Percentiles rank a stretch among this genome's conserved stretches.
These are phyloP conservation scores for Nyctibius grandis DNA, from an alignment of 2,797 vertebrate species.

Conservation along the genomic window DNA sequence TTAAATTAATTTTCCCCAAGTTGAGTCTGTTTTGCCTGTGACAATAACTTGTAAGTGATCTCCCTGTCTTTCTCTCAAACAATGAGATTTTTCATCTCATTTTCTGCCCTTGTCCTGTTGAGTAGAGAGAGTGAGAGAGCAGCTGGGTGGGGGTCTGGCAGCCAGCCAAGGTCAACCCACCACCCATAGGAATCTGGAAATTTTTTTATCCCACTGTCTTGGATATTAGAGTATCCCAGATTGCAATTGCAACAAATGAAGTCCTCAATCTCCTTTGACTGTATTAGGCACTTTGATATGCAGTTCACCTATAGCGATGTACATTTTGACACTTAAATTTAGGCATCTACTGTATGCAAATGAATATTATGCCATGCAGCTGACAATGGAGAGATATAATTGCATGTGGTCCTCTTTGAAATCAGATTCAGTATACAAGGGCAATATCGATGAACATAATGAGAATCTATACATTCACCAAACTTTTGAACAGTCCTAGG, in stretches of 20 bases:
- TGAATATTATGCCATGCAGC: not conserved
- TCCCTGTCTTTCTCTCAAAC: not conserved
- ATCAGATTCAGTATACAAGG: not conserved
- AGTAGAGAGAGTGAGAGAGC: not conserved
- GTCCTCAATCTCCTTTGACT: not conserved
- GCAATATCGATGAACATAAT: not conserved
- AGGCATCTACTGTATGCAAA: not conserved
- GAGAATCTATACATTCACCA: not conserved
- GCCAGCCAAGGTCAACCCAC: not conserved
- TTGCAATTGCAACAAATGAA: not conserved
- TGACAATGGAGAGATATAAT: not conserved
- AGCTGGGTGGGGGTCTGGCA: not conserved
- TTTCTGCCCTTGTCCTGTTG: not conserved
- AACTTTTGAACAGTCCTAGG: not conserved
- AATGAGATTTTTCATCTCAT: not conserved
- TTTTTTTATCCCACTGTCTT: not conserved
- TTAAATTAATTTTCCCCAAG: not conserved
- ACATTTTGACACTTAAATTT: not conserved
- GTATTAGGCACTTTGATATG: not conserved
- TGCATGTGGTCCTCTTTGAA: not conserved
- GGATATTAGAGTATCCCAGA: not conserved
- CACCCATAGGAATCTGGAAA: not conserved
- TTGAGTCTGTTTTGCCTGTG: not conserved
- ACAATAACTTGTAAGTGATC: not conserved
- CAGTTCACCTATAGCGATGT: not conserved